Percentiles rank a stretch among this genome's conserved stretches.
These are phyloP conservation scores for Rhabdomys dilectus DNA, from an alignment of 2,113 vertebrate genomes.

Conservation along the genomic window DNA sequence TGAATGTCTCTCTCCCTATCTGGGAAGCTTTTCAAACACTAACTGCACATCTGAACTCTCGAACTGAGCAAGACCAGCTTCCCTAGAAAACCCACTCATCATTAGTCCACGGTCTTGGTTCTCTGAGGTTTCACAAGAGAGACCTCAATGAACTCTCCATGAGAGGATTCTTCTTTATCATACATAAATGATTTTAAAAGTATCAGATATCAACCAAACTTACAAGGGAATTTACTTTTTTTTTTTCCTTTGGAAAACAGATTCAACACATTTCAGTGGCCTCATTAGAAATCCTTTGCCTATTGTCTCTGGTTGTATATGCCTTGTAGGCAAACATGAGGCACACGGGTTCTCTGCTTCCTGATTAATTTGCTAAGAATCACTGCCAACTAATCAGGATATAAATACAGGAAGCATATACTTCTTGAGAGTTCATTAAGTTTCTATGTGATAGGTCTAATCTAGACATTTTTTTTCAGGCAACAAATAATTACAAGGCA, in stretches of 20 bases:
- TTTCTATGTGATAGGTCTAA: background rate
- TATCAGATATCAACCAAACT: background rate
- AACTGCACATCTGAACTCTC: conserved; percentile 67
- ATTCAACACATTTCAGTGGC: background rate
- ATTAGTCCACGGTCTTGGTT: conserved; percentile 31
- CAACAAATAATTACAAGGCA: background rate
- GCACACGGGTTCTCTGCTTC: background rate
- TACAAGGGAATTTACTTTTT: conserved; percentile 6
- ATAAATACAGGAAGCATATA: background rate
- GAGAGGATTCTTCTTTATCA: conserved; percentile 11
- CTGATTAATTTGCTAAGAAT: no score
- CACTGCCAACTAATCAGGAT: no score
- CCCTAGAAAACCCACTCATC: conserved; percentile 33
- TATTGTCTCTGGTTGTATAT: background rate
- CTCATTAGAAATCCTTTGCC: background rate
- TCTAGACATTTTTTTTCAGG: background rate
- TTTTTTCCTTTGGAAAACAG: conserved; percentile 24
- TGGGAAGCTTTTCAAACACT: conserved; percentile 66
- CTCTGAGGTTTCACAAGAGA: background rate
- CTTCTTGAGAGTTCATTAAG: background rate
- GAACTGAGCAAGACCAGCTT: background rate
- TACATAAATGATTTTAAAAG: conserved; percentile 40
- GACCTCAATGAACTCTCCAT: background rate
- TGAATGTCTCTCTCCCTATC: conserved; percentile 64
- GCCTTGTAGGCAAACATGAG: background rate